These are phyloP conservation scores for Sebastes vulpes DNA, from an alignment of 2,797 vertebrate species.

Conservation along the genomic window DNA sequence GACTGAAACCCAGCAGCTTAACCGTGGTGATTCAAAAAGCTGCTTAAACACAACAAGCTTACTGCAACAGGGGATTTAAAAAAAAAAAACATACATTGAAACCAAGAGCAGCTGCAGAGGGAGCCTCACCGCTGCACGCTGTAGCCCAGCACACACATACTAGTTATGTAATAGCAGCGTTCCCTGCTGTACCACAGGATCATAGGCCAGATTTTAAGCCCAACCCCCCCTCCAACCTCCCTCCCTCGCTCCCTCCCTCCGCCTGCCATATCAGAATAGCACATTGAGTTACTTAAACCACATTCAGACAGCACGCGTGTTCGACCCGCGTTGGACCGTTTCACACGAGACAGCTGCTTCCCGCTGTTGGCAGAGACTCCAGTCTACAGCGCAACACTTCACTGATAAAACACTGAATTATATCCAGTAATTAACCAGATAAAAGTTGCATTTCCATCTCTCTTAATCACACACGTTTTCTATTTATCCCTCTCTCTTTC, in stretches of 20 bases:
- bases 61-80: conserved; percentile 49
- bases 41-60: conserved; percentile 47
- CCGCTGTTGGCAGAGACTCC: background rate
- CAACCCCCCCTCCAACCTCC: conserved; percentile 35
- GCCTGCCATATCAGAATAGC: conserved; percentile 56
- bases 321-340: background rate
- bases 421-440: background rate
- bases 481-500: background rate
- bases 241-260: conserved; percentile 5
- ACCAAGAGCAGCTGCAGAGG: conserved; percentile 53
- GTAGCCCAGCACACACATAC: conserved; percentile 19
- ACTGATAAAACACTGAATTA: background rate
- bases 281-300: conserved; percentile 51
- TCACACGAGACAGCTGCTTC: background rate
- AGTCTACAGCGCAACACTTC: background rate
- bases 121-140: conserved; percentile 28
- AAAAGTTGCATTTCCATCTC: background rate
- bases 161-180: conserved; percentile 74
- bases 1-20: conserved; percentile 21
- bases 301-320: background rate
- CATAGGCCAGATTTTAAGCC: conserved; percentile 73
- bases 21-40: conserved; percentile 36
- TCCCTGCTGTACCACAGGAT: conserved; percentile 68
- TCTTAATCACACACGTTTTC: background rate
- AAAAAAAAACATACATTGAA: conserved; percentile 42